These are phyloP conservation scores for Mustela lutreola DNA, from an alignment of 2,113 vertebrate species.

Conservation along the genomic window DNA sequence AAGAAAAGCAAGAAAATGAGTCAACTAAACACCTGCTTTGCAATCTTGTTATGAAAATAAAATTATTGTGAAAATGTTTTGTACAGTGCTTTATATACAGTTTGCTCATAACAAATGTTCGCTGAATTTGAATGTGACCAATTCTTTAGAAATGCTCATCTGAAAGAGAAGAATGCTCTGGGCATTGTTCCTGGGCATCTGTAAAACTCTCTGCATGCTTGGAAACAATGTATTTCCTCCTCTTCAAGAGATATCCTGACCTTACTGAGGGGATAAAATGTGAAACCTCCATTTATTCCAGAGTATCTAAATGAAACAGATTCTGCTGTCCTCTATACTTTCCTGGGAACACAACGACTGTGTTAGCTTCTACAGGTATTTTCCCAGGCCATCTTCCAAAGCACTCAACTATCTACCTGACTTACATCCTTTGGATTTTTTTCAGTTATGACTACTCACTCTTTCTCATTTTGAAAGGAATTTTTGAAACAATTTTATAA, in stretches of 20 bases:
- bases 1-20: neutral
- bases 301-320: neutral
- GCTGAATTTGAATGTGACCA: neutral
- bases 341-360: neutral
- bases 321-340: neutral
- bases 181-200: neutral
- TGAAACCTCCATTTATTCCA: neutral
- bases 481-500: neutral
- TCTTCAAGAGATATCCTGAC: neutral
- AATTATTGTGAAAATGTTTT: constrained; percentile 37
- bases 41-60: neutral
- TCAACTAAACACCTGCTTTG: neutral
- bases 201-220: neutral
- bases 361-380: neutral
- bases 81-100: neutral
- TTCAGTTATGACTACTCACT: neutral
- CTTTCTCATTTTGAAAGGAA: neutral
- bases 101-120: neutral
- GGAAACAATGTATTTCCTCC: neutral
- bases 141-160: neutral
- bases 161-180: neutral
- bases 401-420: neutral
- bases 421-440: neutral
- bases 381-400: neutral
- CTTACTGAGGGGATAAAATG: neutral